These are phyloP conservation scores for Peromyscus leucopus DNA, from an alignment of 2,113 vertebrate genomes.

Conservation along the genomic window DNA sequence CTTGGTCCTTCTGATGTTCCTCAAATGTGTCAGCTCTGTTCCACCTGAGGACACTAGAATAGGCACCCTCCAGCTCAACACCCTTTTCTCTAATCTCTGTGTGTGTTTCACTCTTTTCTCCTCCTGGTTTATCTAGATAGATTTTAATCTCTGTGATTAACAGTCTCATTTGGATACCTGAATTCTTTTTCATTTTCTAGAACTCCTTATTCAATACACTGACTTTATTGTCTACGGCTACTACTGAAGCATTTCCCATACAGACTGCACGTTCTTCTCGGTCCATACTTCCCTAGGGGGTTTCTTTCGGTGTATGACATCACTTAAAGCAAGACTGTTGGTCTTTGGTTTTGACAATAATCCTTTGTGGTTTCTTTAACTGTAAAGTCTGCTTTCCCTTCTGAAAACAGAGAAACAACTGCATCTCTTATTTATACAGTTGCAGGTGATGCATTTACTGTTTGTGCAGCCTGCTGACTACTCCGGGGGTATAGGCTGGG, in stretches of 20 bases:
- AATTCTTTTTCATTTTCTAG: background rate
- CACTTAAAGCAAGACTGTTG: background rate
- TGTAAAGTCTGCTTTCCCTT: background rate
- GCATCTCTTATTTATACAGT: background rate
- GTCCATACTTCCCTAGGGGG: background rate
- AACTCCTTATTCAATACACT: background rate
- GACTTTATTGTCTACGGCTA: background rate
- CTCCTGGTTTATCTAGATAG: background rate
- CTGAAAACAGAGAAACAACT: background rate
- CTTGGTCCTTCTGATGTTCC: background rate
- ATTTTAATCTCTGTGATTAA: background rate
- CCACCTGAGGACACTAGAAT: background rate
- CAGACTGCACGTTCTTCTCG: background rate
- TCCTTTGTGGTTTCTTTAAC: background rate
- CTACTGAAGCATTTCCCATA: background rate
- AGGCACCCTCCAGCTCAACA: background rate
- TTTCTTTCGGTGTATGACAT: conserved; percentile 14
- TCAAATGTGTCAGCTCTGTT: background rate
- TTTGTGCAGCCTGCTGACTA: background rate
- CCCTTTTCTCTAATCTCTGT: background rate
- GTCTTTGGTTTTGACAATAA: background rate
- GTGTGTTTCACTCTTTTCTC: background rate
- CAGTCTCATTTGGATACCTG: background rate
- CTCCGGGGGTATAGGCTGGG: background rate
- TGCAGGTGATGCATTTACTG: background rate